Evolutionary conservation across 2,797 vertebrate genomes (phyloP).

Genomic region (Crenichthys baileyi): DNA sequence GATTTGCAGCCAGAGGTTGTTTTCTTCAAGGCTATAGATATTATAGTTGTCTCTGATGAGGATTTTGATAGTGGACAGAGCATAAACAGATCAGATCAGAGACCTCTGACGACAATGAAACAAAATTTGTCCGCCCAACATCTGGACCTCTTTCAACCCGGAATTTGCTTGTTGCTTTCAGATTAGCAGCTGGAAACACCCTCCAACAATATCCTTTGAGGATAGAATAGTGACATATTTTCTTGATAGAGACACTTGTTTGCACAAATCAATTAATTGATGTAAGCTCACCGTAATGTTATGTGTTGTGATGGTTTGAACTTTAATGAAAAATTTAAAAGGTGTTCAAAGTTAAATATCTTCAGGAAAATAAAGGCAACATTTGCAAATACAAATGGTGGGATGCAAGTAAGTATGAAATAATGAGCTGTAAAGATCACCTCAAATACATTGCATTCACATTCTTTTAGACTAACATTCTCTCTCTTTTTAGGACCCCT

Average conservation of each 20-base stretch:
- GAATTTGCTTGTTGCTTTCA: background rate
- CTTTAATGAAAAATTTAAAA: background rate
- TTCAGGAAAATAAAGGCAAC: background rate
- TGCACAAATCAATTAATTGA: background rate
- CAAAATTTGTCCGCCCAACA: background rate
- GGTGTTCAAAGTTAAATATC: background rate
- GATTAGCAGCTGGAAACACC: background rate
- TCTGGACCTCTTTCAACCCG: background rate
- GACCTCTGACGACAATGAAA: background rate
- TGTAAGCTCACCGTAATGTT: background rate
- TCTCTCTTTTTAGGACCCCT: background rate
- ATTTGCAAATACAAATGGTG: background rate
- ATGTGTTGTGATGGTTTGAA: background rate
- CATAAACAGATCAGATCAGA: background rate
- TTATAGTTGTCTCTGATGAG: background rate
- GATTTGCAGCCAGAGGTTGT: background rate
- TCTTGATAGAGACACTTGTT: background rate
- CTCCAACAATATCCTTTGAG: background rate
- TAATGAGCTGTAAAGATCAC: no score
- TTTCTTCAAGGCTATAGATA: background rate
- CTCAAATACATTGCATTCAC: background rate
- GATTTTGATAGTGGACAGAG: background rate
- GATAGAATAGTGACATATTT: conserved; percentile 2
- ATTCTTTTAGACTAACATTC: background rate
- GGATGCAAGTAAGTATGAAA: background rate